Evolutionary conservation across 2,797 vertebrate genomes (phyloP).

Genomic region (Sebastes trivittatus): DNA sequence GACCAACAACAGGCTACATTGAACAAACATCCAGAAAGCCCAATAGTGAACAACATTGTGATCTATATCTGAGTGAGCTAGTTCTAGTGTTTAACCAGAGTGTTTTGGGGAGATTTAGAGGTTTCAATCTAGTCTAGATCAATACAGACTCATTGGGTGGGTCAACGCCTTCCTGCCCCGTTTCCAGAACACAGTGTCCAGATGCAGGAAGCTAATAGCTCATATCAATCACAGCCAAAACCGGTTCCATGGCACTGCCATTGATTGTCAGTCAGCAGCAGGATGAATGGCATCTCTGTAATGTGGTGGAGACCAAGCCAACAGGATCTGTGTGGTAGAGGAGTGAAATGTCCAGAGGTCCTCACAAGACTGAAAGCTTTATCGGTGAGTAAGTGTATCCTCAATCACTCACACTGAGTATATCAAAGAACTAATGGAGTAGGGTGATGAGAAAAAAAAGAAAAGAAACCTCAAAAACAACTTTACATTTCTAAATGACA

Average conservation of each 20-base stretch:
- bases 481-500: neutral
- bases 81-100: slow-evolving; percentile 24
- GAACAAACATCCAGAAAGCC: neutral
- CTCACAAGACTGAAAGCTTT: slow-evolving; percentile 11
- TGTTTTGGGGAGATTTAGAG: slow-evolving; percentile 47
- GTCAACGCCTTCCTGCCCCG: slow-evolving; percentile 38
- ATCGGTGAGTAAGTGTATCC: neutral
- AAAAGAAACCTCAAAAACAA: neutral
- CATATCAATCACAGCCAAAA: slow-evolving; percentile 71
- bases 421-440: neutral
- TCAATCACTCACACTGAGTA: slow-evolving; percentile 3
- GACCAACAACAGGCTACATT: neutral
- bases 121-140: slow-evolving; percentile 58
- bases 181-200: slow-evolving; percentile 56
- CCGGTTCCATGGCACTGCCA: slow-evolving; percentile 43
- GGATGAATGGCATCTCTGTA: slow-evolving; percentile 63
- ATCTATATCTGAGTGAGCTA: slow-evolving; percentile 11
- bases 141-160: slow-evolving; percentile 34
- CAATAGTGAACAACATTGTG: neutral
- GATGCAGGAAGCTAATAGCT: slow-evolving; percentile 66
- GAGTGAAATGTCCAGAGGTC: slow-evolving; percentile 18
- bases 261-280: slow-evolving; percentile 65
- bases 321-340: slow-evolving; percentile 11
- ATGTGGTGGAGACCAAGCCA: slow-evolving; percentile 42
- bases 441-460: neutral